Base-by-base conservation (phyloP, 2,797 vertebrate species). In the Coilia nasus region DNA sequence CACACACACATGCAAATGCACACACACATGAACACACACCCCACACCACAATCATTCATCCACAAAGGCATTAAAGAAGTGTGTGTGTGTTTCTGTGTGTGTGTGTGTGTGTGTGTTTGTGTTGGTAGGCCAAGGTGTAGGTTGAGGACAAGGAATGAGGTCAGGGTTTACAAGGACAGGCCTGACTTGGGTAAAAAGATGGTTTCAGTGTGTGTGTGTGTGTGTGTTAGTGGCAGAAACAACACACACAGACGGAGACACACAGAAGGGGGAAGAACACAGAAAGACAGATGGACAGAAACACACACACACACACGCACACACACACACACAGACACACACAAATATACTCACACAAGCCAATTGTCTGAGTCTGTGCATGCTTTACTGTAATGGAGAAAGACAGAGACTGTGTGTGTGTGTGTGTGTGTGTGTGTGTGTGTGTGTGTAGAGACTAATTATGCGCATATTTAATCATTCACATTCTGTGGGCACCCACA, bases 151-250 rank as follows among this genome's bases (percentile, higher is more conserved):
- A 44, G 35, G 31, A 78, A 78, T 44, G 31, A 44, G 71, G 71
- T 78, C 71, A 44, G 71, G 31, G 71, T 78, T 78, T 41, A 78
- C 28, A 35, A 78, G 71, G 71, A 78, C 71, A 78, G 17, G 31
- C 71, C 7, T 44, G 17, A 44, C 23, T 21, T 75, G 31, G 67
- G 6, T 41, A 15, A 75, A 35, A 41, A 44, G 71, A 78, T 78
- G 71, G 19, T 15, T 35, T 78, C 35, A 41, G 28, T 75, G 28
- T 75, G 25, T 71, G 12, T 78, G 31, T 75, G 31, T 75, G 67
- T 75, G 67, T 54, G 50, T 54, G 50, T 14, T 10, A 71, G 31
- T 35, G 28, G 17, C 3, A 78, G 35, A 44, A 35, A 21, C 31
- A 35, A 71, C 11, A 28, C 23, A 21, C 4, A 71, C 25, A 71